Conservation (phyloP, 2,888 invertebrate genomes). For the Lymantria dispar region DNA sequence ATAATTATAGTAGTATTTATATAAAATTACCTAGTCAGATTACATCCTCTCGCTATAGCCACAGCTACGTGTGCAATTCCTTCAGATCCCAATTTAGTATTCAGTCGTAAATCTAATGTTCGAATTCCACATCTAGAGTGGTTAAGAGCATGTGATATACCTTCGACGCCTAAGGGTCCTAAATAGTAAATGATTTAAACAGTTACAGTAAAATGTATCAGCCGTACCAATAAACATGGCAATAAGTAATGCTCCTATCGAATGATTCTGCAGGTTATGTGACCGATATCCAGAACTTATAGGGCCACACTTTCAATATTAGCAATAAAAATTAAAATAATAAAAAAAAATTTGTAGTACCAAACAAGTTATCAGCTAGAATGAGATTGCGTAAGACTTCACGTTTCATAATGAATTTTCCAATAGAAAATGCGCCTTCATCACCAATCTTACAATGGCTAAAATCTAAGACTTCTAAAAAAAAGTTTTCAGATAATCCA, state of each 20-base stretch:
- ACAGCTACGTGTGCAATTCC: slow-evolving; percentile 73
- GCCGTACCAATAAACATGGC: too few species aligned
- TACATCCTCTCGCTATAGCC: slow-evolving; percentile 74
- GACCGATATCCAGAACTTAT: too few species aligned
- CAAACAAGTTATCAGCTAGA: slow-evolving; percentile 80
- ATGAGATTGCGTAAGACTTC: slow-evolving; percentile 70
- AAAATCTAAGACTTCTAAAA: slow-evolving; percentile 82
- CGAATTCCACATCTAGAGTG: slow-evolving; percentile 64
- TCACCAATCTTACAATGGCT: slow-evolving; percentile 85
- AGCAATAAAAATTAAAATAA: too few species aligned
- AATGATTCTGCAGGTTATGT: too few species aligned
- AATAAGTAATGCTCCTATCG: too few species aligned
- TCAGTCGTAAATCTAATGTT: slow-evolving; percentile 66
- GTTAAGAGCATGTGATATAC: slow-evolving; percentile 65
- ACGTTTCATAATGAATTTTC: slow-evolving; percentile 77
- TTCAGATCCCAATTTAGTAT: slow-evolving; percentile 68
- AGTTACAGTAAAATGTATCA: too few species aligned
- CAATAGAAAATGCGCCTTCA: slow-evolving; percentile 83
- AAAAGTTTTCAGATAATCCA: slow-evolving; percentile 58
- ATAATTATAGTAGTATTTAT: neutral
- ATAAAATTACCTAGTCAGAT: slow-evolving; percentile 59
- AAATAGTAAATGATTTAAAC: neutral
- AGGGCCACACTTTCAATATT: too few species aligned
- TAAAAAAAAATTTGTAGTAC: slow-evolving; percentile 31
- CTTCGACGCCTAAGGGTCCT: slow-evolving; percentile 70